Conservation (phyloP, 1,140 invertebrate genomes). For the Battus philenor region DNA sequence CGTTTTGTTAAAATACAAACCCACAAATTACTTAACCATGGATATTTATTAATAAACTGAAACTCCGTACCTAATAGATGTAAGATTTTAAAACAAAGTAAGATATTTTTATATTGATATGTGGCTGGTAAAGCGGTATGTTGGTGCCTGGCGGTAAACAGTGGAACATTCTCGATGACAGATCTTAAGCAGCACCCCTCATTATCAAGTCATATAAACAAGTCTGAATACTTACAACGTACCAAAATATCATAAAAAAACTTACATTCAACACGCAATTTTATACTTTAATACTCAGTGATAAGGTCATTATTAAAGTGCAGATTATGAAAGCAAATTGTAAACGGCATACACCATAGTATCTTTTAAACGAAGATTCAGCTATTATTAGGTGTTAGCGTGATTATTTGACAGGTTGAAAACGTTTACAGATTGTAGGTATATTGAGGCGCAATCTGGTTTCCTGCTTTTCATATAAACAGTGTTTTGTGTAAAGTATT, state of each 20-base stretch:
- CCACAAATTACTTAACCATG: neutral
- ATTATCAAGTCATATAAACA: conserved; percentile 58
- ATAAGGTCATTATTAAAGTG: conserved; percentile 18
- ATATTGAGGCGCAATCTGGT: conserved; percentile 70
- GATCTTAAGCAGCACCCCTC: conserved; percentile 55
- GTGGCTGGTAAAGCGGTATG: conserved; percentile 39
- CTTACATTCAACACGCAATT: conserved; percentile 25
- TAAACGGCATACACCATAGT: conserved; percentile 49
- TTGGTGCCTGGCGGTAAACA: conserved; percentile 46
- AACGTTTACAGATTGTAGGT: conserved; percentile 71
- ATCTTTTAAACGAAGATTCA: conserved; percentile 63
- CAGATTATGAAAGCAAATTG: conserved; percentile 30
- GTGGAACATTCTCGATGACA: conserved; percentile 52
- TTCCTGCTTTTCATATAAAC: conserved; percentile 71
- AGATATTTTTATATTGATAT: conserved; percentile 33
- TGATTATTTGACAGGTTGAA: conserved; percentile 75
- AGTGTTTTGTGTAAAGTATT: conserved; percentile 52
- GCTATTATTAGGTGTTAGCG: conserved; percentile 72
- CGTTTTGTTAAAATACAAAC: neutral
- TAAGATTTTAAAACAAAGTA: conserved; percentile 28
- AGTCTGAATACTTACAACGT: conserved; percentile 37
- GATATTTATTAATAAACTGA: conserved; percentile 25
- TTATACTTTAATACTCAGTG: conserved; percentile 25
- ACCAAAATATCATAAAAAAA: conserved; percentile 63
- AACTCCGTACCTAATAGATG: conserved; percentile 24